Evolutionary conservation across 2,888 invertebrate species (phyloP), one percentile per base, ranked within the genome.

Genomic region (Dascillus cervinus): DNA sequence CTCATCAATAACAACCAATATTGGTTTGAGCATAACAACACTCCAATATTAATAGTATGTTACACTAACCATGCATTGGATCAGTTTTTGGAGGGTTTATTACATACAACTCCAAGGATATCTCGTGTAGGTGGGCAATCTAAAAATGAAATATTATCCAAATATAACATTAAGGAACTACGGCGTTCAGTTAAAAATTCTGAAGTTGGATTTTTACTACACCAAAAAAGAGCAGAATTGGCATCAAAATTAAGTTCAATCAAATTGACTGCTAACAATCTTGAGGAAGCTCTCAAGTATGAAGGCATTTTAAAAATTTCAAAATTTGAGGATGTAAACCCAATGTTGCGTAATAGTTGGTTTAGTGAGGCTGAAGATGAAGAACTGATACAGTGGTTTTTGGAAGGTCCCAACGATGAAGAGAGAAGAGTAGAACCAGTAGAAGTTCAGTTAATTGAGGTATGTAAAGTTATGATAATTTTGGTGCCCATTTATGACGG

Each of bases 51-150:
- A 5, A 67, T 90, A 0, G 77, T 90, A 11, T 85, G 87, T 50
- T 86, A 78, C 56, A 89, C 88, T 4, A 90, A 91, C 65, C 86
- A 88, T 56, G 88, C 89, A 3, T 63, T 91, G 22, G 90, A 90
- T 65, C 87, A 89, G 56, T 89, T 90, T 56, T 61, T 90, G 17
- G 79, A 84, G 56, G 82, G 81, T 4, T 65, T 84, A 5, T 51
- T 78, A 0, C 50, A 60, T 13, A 62, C 72, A 2, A 81, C 81
- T 0, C 52, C 69, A 0, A 69, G 69, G 34, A 69, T 87, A 34
- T 66, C 84, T 2, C 69, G 86, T 34, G 66, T 87, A 31, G 86
- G 87, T 0, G 74, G 77, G 13, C 79, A 80, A 50, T 76, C 79
- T 2, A 78, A 77, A 48, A 74, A 71, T 52, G 66, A 71, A 33